Base-by-base conservation (phyloP, 1,140 invertebrate genomes). In the Galendromus occidentalis region DNA sequence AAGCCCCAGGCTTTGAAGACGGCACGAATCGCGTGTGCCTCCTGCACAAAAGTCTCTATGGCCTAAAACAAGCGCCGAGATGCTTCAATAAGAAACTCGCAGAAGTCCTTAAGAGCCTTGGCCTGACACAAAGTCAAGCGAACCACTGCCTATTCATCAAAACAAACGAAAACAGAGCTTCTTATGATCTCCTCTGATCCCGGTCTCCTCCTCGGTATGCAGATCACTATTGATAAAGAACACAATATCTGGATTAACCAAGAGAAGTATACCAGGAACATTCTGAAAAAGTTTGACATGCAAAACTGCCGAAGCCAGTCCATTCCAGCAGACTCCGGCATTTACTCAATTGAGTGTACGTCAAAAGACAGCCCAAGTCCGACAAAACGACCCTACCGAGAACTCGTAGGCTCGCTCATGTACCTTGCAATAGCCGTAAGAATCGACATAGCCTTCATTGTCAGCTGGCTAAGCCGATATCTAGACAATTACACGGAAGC, bases 1-100 rank as follows among this genome's bases (percentile, higher is more conserved):
- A n/a, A n/a, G n/a, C n/a, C n/a, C n/a, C n/a, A n/a, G n/a, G n/a
- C n/a, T n/a, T n/a, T n/a, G n/a, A n/a, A n/a, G n/a, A n/a, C n/a
- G n/a, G n/a, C n/a, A n/a, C n/a, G n/a, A n/a, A n/a, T n/a, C n/a
- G n/a, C n/a, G n/a, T n/a, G n/a, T n/a, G n/a, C n/a, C n/a, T n/a
- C n/a, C n/a, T n/a, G n/a, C n/a, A n/a, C n/a, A n/a, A n/a, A n/a
- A n/a, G n/a, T n/a, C n/a, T 75, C 0, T 75, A 75, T 69, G 72
- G 73, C 25, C 67, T 75, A 20, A 70, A 71, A 42, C 71, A 74
- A 44, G 67, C 71, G n/a, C n/a, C n/a, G n/a, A n/a, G n/a, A n/a
- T n/a, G n/a, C n/a, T n/a, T n/a, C n/a, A n/a, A n/a, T n/a, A n/a
- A n/a, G n/a, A n/a, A n/a, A n/a, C n/a, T n/a, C n/a, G n/a, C n/a